Percentiles rank a stretch among this genome's conserved stretches.
These are phyloP conservation scores for Odontesthes bonariensis DNA, from an alignment of 2,113 vertebrate species.

Conservation along the genomic window DNA sequence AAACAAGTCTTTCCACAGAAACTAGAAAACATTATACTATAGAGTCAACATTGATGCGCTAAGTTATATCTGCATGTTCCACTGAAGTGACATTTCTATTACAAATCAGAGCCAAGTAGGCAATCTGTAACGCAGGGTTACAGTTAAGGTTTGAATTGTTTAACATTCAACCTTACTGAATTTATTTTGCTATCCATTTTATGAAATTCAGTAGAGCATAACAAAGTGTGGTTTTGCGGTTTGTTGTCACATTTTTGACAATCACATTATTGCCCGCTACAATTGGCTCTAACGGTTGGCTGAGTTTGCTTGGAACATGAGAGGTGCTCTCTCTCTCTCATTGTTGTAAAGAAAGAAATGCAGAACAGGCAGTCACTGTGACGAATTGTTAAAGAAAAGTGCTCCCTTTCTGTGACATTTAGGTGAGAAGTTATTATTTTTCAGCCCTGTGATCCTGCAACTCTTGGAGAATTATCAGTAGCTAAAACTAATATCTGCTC, in stretches of 20 bases:
- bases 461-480: slow-evolving; percentile 51
- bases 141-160: neutral
- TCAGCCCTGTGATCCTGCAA: slow-evolving; percentile 24
- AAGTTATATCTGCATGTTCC: too few species aligned
- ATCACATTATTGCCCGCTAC: slow-evolving; percentile 6
- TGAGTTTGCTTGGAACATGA: slow-evolving; percentile 27
- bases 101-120: neutral
- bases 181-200: neutral
- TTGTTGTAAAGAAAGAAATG: slow-evolving; percentile 42
- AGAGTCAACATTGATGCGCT: too few species aligned
- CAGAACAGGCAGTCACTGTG: slow-evolving; percentile 16
- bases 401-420: slow-evolving; percentile 32
- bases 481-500: slow-evolving; percentile 45
- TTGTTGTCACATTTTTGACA: slow-evolving; percentile 27
- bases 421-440: slow-evolving; percentile 43
- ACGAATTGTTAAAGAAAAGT: slow-evolving; percentile 57
- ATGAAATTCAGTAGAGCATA: neutral
- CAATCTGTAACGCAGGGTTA: neutral
- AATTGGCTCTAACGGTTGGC: slow-evolving; percentile 23
- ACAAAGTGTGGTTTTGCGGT: neutral
- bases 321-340: slow-evolving; percentile 2
- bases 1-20: too few species aligned
- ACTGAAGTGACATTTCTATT: neutral
- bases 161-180: neutral
- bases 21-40: too few species aligned